Percentiles rank a stretch among this genome's conserved stretches.
These are phyloP conservation scores for Antrozous pallidus DNA, from an alignment of 2,797 vertebrate genomes.

Conservation along the genomic window DNA sequence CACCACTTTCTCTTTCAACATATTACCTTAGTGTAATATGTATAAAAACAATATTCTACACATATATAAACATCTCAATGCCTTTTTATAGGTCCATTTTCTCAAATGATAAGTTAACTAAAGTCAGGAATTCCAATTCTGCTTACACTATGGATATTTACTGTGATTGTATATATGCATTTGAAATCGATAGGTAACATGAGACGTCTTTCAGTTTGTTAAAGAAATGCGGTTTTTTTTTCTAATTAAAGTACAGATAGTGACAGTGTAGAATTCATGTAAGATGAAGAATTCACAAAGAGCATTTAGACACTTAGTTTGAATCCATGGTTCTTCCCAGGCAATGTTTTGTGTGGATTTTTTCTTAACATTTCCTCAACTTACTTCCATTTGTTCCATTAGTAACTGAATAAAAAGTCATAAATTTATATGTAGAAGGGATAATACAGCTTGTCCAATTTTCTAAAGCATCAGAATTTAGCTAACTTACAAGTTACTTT, in stretches of 20 bases:
- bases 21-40: background rate
- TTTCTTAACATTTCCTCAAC: background rate
- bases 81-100: background rate
- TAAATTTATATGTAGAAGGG: background rate
- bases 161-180: background rate
- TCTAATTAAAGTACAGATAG: background rate
- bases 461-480: background rate
- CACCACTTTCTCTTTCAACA: no score
- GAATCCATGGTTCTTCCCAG: background rate
- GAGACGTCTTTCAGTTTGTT: background rate
- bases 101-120: background rate
- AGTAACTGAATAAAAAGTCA: background rate
- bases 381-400: background rate
- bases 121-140: background rate
- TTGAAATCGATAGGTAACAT: background rate
- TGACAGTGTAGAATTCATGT: background rate
- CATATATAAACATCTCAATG: background rate
- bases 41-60: background rate
- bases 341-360: background rate
- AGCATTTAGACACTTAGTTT: background rate
- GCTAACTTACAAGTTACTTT: background rate
- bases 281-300: background rate
- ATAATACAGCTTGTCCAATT: background rate
- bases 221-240: background rate
- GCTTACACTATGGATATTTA: background rate